phyloP scores from a whole-genome alignment of 2,113 vertebrate genomes.

The Pygoscelis adeliae region DNA sequence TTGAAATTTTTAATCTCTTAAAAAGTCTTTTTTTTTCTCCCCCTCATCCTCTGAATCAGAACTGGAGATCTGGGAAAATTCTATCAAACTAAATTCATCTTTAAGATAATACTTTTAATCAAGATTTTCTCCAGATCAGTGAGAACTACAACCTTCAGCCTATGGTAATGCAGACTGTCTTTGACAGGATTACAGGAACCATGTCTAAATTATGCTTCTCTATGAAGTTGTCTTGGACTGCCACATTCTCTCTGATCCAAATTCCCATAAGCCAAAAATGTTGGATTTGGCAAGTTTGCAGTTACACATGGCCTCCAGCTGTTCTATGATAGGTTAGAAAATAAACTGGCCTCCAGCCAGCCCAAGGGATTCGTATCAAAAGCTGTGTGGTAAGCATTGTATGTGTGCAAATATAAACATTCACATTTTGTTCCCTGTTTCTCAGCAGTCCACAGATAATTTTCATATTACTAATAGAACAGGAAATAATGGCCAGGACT shows the following conservation, averaged over 20 bases:
- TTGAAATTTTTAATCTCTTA: neutral
- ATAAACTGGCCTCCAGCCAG: conserved; percentile 39
- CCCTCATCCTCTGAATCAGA: neutral
- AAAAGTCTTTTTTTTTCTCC: neutral
- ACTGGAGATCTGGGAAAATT: neutral
- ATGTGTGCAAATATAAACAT: conserved; percentile 29
- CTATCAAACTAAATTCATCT: neutral
- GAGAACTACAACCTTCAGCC: neutral
- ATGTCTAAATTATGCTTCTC: conserved; percentile 41
- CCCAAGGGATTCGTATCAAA: conserved; percentile 38
- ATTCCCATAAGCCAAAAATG: conserved; percentile 20
- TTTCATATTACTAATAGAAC: neutral
- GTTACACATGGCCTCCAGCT: conserved; percentile 39
- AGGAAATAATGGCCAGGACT: neutral
- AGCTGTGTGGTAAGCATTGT: conserved; percentile 10
- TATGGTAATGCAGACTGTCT: neutral
- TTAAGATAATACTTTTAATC: neutral
- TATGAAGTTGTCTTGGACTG: conserved; percentile 20
- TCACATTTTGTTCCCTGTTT: neutral
- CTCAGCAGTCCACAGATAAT: conserved; percentile 22
- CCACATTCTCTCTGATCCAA: neutral
- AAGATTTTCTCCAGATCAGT: neutral
- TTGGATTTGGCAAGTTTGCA: conserved; percentile 38
- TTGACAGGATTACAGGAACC: conserved; percentile 1
- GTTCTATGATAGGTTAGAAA: conserved; percentile 35